Evolutionary conservation across 2,888 invertebrate genomes (phyloP), one percentile per base, ranked within the genome.

Genomic region (Lepidonotus clava): DNA sequence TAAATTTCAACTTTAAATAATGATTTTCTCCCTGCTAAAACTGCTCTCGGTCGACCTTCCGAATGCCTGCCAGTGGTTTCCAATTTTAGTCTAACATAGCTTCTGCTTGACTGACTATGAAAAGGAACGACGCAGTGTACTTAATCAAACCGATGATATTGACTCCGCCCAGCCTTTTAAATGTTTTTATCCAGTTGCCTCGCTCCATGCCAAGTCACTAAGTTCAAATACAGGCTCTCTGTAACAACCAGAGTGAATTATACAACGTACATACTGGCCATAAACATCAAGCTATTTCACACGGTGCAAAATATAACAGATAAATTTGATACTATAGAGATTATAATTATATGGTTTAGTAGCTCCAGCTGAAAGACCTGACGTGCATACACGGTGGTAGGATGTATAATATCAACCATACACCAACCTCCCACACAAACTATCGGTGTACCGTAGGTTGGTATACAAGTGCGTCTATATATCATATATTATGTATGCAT

Each of bases 81-180:
- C 46, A 80, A 80, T 46, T 80, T 80, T 80, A 80, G 80, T 80
- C 80, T 41, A 71, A 46, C 80, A 51, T 46, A 46, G 32, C 46
- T 46, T 80, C 80, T 80, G 80, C 80, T 80, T 46, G 46, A 28
- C 6, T 80, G 51, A 32, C 80, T 41, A 46, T 80, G 80, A 80
- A 80, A 80, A 80, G 80, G 46, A 80, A 80, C 28, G 24, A 46
- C 51, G 46, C 46, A 24, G 2, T 41, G 80, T 46, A 80, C 80
- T 80, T 41, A 80, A 41, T 76, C 40, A 40, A 76, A 76, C 76
- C 38, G 76, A 1, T 76, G 38, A 76, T 76, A 76, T 76, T n/a
- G 38, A 76, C 76, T 38, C 14, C 6, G 40, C 21, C 1, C 38
- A 11, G 40, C 40, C 40, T 76, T 11, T 76, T 40, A 36, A 76